Conservation (phyloP, 2,113 vertebrate genomes). For the Baryphthengus martii region DNA sequence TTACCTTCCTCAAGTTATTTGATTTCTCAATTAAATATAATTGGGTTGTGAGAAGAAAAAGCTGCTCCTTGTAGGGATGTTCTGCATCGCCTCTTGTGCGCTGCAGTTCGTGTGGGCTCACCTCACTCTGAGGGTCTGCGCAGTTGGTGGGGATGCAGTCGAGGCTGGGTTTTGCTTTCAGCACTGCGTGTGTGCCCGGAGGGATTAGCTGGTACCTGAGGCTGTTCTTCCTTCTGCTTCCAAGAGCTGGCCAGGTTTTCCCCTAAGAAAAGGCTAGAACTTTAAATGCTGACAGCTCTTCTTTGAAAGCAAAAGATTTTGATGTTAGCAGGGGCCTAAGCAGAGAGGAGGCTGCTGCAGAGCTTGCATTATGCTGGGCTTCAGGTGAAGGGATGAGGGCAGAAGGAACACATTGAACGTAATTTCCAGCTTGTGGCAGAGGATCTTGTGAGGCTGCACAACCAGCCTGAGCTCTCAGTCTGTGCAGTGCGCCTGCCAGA, state of each 20-base stretch:
- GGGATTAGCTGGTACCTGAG: neutral
- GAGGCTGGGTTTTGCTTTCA: neutral
- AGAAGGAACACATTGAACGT: neutral
- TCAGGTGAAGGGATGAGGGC: neutral
- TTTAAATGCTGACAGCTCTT: neutral
- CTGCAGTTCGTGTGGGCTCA: neutral
- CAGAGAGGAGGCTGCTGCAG: neutral
- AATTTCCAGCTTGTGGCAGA: neutral
- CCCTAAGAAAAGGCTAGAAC: neutral
- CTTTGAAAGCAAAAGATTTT: neutral
- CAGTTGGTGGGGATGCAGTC: accelerated
- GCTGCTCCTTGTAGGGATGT: neutral
- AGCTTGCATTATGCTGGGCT: neutral
- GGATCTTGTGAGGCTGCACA: neutral
- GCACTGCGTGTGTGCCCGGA: accelerated
- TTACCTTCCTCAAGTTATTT: neutral
- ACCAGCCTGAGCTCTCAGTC: neutral
- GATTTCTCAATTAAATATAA: neutral
- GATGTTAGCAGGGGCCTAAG: neutral
- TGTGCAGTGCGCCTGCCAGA: neutral
- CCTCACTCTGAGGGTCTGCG: neutral
- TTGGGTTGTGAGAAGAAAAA: neutral
- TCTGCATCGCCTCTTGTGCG: neutral
- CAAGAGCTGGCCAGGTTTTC: neutral
- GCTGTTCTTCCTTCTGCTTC: neutral